These are phyloP conservation scores for Cephonodes hylas DNA, from an alignment of 2,888 invertebrate genomes.

Conservation along the genomic window DNA sequence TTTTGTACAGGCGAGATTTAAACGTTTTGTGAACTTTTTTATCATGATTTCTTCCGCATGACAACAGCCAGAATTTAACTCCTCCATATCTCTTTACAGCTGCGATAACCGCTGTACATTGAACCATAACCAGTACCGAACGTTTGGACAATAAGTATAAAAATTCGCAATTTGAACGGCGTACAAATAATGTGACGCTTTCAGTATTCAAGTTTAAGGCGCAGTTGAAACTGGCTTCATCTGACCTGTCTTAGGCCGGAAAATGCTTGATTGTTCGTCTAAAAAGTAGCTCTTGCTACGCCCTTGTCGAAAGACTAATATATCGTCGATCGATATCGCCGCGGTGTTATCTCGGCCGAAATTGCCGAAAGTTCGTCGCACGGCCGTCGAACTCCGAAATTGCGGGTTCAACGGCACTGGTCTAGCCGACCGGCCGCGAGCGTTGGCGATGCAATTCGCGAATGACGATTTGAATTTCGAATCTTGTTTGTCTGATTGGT, in stretches of 20 bases:
- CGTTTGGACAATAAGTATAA: not conserved
- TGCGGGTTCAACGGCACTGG: constrained; percentile 41
- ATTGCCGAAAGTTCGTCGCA: constrained; percentile 37
- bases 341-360: constrained; percentile 33
- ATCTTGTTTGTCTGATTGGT: constrained; percentile 13
- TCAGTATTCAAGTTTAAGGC: not conserved
- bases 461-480: constrained; percentile 14
- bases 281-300: not conserved
- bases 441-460: constrained; percentile 17
- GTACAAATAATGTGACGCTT: too few relatives aligned
- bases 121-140: not conserved
- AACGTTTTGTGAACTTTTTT: not conserved
- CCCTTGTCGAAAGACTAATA: constrained; percentile 29
- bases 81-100: not conserved
- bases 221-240: not conserved
- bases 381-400: constrained; percentile 48
- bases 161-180: too few relatives aligned
- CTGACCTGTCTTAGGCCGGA: not conserved
- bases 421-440: constrained; percentile 17
- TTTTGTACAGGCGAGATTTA: too few relatives aligned
- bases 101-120: not conserved
- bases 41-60: not conserved
- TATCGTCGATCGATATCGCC: constrained; percentile 41
- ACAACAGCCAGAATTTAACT: not conserved
- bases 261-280: not conserved